Evolutionary conservation across 2,797 vertebrate genomes (phyloP).

Genomic region (Gephyroberyx darwinii): DNA sequence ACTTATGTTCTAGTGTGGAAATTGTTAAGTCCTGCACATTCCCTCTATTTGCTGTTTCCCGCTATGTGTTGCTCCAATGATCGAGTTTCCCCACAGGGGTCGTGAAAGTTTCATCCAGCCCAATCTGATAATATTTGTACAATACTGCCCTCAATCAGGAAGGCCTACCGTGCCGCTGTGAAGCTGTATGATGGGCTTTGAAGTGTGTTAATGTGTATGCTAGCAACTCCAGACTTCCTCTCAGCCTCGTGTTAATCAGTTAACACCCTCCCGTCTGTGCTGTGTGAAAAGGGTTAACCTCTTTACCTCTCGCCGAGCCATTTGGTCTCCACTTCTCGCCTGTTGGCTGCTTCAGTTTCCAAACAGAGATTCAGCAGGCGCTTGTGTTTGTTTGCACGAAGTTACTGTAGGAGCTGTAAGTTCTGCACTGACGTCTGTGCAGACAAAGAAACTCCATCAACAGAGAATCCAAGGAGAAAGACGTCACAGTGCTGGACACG

Average conservation of each 20-base stretch:
- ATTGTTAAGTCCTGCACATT: too few species aligned
- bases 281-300: slow-evolving; percentile 54
- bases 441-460: too few species aligned
- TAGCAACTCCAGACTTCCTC: slow-evolving; percentile 37
- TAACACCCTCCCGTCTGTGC: slow-evolving; percentile 51
- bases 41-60: too few species aligned
- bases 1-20: too few species aligned
- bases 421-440: neutral
- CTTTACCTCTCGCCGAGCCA: slow-evolving; percentile 60
- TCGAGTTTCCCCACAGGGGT: too few species aligned
- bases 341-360: slow-evolving; percentile 30
- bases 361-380: neutral
- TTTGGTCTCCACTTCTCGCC: slow-evolving; percentile 18
- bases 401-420: neutral
- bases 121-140: too few species aligned
- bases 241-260: slow-evolving; percentile 53
- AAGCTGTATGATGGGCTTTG: slow-evolving; percentile 1
- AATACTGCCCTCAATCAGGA: slow-evolving; percentile 24
- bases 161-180: slow-evolving; percentile 1
- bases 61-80: too few species aligned
- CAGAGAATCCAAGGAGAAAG: too few species aligned
- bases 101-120: too few species aligned
- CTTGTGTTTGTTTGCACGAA: neutral
- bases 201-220: neutral
- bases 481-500: too few species aligned